These are phyloP conservation scores for Paradoxurus hermaphroditus DNA, from an alignment of 2,113 vertebrate genomes.

Conservation along the genomic window DNA sequence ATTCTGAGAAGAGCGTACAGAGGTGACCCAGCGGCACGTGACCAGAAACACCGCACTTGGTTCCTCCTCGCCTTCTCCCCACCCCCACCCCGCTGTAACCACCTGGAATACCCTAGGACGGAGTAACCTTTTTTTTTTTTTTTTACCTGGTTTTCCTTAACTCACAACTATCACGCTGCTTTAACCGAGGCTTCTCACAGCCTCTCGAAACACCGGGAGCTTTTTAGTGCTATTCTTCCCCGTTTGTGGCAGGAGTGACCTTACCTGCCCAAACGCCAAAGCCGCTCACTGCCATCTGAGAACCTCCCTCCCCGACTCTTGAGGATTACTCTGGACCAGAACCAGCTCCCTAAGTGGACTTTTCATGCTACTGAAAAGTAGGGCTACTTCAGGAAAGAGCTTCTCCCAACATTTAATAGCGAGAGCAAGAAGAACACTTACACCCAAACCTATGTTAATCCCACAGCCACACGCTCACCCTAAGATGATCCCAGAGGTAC, in stretches of 20 bases:
- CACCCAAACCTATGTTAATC: accelerated
- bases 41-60: background rate
- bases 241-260: background rate
- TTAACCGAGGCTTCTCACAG: accelerated
- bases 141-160: background rate
- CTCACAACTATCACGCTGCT: background rate
- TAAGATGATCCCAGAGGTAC: background rate
- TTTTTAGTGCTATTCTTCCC: background rate
- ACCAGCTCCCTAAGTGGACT: background rate
- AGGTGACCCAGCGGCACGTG: background rate
- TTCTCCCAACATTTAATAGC: accelerated
- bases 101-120: background rate
- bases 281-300: background rate
- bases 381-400: background rate
- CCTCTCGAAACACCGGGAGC: background rate
- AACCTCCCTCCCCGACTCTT: accelerated
- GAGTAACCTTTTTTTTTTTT: background rate
- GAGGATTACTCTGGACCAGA: background rate
- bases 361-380: background rate
- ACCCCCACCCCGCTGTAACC: background rate
- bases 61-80: background rate
- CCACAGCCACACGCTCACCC: background rate
- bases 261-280: background rate
- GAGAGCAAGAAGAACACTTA: accelerated
- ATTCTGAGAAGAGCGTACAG: background rate